These are phyloP conservation scores for Australoheros facetus DNA, from an alignment of 2,797 vertebrate species.

Conservation along the genomic window DNA sequence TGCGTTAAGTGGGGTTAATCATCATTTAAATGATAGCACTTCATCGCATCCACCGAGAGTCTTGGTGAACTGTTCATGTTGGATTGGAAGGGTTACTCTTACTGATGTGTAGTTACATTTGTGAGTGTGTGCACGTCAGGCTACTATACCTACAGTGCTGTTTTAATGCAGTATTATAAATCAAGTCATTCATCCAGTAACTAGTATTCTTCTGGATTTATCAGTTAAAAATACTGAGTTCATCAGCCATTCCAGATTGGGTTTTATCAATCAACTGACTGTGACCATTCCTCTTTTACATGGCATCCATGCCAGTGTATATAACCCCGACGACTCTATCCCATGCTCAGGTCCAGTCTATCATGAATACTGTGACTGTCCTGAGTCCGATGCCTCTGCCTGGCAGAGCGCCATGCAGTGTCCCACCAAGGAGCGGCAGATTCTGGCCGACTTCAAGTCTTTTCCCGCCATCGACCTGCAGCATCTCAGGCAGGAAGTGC, in stretches of 20 bases:
- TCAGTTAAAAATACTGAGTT: neutral
- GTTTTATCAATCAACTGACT: neutral
- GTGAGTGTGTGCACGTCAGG: neutral
- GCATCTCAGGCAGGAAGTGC: constrained; percentile 85
- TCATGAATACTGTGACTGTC: constrained; percentile 92
- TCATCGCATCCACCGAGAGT: neutral
- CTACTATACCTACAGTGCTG: neutral
- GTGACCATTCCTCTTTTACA: fast-evolving
- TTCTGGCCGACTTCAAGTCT: constrained; percentile 83
- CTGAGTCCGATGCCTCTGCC: constrained; percentile 76
- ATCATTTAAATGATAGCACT: neutral
- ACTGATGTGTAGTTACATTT: neutral
- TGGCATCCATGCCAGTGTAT: neutral
- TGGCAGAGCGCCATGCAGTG: constrained; percentile 86
- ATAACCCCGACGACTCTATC: neutral
- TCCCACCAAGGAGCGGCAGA: constrained; percentile 84
- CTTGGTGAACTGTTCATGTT: neutral
- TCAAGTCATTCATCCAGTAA: neutral
- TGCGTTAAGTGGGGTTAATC: neutral
- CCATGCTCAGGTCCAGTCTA: constrained; percentile 85
- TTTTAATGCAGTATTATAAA: fast-evolving
- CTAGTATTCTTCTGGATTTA: neutral
- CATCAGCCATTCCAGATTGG: fast-evolving
- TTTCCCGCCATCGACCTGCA: constrained; percentile 88
- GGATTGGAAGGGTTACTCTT: neutral